Conservation (phyloP, 2,113 vertebrate genomes). For the Romanogobio albipinnatus region DNA sequence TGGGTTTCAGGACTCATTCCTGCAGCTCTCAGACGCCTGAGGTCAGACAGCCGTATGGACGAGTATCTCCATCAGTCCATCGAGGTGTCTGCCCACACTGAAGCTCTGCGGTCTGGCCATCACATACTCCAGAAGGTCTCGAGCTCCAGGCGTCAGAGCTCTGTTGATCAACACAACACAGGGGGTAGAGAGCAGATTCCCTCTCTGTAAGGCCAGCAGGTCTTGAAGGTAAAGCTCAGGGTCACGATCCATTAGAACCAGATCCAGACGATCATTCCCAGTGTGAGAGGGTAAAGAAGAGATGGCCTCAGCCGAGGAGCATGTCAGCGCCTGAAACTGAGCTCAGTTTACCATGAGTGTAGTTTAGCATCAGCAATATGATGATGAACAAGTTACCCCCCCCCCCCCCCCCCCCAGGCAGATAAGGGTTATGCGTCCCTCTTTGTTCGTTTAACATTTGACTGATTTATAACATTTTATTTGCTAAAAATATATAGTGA, state of each 20-base stretch:
- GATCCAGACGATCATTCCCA: slow-evolving; percentile 44
- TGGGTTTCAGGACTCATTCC: no score
- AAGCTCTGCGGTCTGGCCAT: slow-evolving; percentile 48
- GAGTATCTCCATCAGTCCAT: slow-evolving; percentile 57
- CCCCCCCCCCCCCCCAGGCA: no score
- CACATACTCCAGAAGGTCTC: slow-evolving; percentile 58
- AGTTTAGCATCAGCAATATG: no score
- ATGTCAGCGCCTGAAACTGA: slow-evolving; percentile 72
- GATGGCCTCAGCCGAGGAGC: slow-evolving; percentile 67
- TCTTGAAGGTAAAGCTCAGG: slow-evolving; percentile 67
- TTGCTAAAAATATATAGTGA: no score
- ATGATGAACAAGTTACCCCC: no score
- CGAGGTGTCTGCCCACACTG: slow-evolving; percentile 40
- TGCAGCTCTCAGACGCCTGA: background rate
- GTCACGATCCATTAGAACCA: slow-evolving; percentile 75
- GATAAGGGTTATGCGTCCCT: no score
- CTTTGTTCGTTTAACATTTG: no score
- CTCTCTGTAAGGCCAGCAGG: slow-evolving; percentile 65
- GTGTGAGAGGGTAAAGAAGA: slow-evolving; percentile 44
- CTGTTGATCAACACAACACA: slow-evolving; percentile 67
- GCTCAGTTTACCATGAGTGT: no score
- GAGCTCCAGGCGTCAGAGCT: slow-evolving; percentile 23
- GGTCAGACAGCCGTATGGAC: background rate
- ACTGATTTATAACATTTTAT: no score
- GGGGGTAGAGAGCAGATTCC: slow-evolving; percentile 61